Evolutionary conservation across 2,888 invertebrate species (phyloP).

Genomic region (Koerneria pararmatus): DNA sequence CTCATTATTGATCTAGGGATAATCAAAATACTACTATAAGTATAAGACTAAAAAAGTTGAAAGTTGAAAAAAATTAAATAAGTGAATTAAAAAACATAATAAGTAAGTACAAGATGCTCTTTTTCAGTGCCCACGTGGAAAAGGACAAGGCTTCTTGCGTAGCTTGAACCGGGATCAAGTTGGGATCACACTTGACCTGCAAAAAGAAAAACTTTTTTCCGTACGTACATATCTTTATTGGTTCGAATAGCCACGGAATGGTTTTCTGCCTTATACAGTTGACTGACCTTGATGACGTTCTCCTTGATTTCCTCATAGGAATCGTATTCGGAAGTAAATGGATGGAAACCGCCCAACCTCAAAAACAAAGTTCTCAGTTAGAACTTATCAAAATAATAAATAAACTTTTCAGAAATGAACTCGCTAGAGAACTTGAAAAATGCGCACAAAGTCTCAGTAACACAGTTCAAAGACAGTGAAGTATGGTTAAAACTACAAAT

Average conservation of each 20-base stretch:
- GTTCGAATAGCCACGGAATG: no score
- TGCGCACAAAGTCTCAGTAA: no score
- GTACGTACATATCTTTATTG: no score
- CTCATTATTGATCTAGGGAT: not conserved
- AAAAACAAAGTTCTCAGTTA: no score
- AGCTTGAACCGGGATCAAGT: conserved; percentile 86
- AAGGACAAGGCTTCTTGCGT: conserved; percentile 88
- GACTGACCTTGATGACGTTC: conserved; percentile 67
- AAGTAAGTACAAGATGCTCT: conserved; percentile 74
- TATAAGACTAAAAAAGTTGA: not conserved
- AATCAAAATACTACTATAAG: not conserved
- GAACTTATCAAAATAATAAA: no score
- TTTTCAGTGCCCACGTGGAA: conserved; percentile 89
- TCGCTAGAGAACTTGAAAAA: no score
- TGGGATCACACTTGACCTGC: conserved; percentile 78
- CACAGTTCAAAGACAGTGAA: not conserved
- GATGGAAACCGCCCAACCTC: conserved; percentile 80
- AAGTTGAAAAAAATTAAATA: not conserved
- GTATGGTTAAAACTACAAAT: not conserved
- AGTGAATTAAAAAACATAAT: not conserved
- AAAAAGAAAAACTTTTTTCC: no score
- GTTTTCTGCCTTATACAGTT: no score
- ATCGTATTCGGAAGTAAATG: conserved; percentile 74
- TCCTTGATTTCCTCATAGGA: conserved; percentile 80
- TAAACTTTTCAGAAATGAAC: no score